Conservation (phyloP, 2,113 vertebrate genomes). For the Chrysochloris asiatica region DNA sequence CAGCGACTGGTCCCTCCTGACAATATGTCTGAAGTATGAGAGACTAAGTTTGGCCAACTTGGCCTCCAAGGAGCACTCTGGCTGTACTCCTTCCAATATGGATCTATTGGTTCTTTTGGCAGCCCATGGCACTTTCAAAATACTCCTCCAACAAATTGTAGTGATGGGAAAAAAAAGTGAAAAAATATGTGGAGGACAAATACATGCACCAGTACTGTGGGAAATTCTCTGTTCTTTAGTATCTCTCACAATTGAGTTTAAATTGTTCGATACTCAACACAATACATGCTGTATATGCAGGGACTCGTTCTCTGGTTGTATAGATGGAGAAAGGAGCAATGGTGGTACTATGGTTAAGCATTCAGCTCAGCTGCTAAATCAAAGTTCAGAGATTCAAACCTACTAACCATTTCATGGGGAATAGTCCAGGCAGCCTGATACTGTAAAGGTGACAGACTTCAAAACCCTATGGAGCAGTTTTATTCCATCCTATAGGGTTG, state of each 20-base stretch:
- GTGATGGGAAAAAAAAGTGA: background rate
- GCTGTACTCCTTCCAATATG: too few relatives aligned
- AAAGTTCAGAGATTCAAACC: background rate
- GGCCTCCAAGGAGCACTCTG: too few relatives aligned
- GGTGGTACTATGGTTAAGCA: background rate
- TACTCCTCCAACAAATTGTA: background rate
- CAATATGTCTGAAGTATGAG: background rate
- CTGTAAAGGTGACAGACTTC: background rate
- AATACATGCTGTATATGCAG: background rate
- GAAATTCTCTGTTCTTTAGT: background rate
- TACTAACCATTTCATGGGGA: background rate
- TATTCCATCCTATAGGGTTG: background rate
- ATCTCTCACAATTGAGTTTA: background rate
- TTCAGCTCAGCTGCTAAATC: background rate
- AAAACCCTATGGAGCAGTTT: background rate
- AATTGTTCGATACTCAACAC: background rate
- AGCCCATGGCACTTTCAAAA: too few relatives aligned
- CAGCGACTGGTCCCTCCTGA: too few relatives aligned
- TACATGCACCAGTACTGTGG: rapidly evolving
- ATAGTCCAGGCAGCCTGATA: background rate
- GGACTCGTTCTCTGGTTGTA: background rate
- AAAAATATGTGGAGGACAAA: background rate
- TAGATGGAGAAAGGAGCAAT: background rate
- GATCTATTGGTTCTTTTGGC: too few relatives aligned
- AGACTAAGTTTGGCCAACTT: background rate